Evolutionary conservation across 1,140 invertebrate species (phyloP), one percentile per base, ranked within the genome.

Genomic region (Myzus persicae): DNA sequence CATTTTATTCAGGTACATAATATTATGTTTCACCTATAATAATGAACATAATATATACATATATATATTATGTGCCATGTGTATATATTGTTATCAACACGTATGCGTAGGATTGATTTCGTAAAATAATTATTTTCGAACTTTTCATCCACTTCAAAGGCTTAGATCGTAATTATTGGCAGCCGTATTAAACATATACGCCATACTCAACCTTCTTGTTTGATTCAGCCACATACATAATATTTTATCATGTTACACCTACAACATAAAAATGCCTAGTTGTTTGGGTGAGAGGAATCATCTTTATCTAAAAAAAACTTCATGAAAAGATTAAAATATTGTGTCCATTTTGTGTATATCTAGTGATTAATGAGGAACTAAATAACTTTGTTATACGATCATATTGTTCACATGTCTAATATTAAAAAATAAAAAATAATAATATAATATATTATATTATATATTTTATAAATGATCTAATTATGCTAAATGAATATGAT

Each of bases 1-100:
- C 94, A 97, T 97, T 4, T 95, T 99, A 9, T 97, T 99, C 94
- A 97, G 97, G 97, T 97, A 95, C 18, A 9, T 24, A 38, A 5
- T 40, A 40, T 42, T 3, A 24, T 40, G 5, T 14, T 85, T 2
- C 31, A 38, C 36, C 20, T 36, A 38, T 82, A 40, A 82, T 85
- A 44, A 44, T 44, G 24, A 22, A 51, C 20, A 44, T 44, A 44
- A 44, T 44, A 44, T 44, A n/a, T n/a, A n/a, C n/a, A n/a, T n/a
- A n/a, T n/a, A n/a, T n/a, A n/a, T 46, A 46, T 48, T 48, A 48
- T 48, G 46, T 48, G 46, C 11, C 46, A n/a, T n/a, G 42, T n/a
- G 9, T 36, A 18, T 7, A 38, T n/a, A 48, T 81, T n/a, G n/a
- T 38, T 38, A 36, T 38, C n/a, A 36, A 36, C 14, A 81, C n/a